Percentiles rank a stretch among this genome's conserved stretches.
Evolutionary conservation across 2,888 invertebrate genomes (phyloP).

Genomic region (Harpalus rubripes): DNA sequence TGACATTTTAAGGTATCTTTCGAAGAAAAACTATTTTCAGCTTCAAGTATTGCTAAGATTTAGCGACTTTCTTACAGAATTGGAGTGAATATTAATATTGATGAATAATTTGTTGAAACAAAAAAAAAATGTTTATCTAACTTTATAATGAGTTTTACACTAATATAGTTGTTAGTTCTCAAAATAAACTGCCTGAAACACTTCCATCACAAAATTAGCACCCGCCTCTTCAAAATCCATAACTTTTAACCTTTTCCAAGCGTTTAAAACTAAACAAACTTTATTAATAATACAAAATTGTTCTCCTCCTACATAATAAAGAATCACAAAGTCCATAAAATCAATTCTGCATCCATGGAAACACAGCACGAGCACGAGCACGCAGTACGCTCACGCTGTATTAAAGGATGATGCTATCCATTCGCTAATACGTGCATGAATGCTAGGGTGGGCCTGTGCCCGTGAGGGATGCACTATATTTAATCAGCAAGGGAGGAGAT

Average conservation of each 20-base stretch:
- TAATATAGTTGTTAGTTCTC: too few species aligned
- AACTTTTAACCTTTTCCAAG: conserved; percentile 1
- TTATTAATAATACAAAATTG: conserved; percentile 31
- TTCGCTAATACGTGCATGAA: conserved; percentile 65
- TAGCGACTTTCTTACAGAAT: too few species aligned
- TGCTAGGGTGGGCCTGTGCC: neutral
- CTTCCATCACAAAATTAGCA: too few species aligned
- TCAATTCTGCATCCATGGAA: conserved; percentile 61
- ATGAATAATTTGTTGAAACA: too few species aligned
- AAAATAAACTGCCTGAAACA: too few species aligned
- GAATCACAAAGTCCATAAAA: conserved; percentile 42
- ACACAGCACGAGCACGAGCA: conserved; percentile 24
- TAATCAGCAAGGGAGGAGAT: conserved; percentile 72
- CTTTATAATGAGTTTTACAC: too few species aligned
- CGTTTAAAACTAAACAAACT: conserved; percentile 15
- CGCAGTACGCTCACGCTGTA: conserved; percentile 4
- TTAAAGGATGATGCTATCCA: conserved; percentile 65
- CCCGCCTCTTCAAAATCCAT: neutral
- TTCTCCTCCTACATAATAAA: neutral
- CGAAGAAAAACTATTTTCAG: too few species aligned
- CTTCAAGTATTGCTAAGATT: too few species aligned
- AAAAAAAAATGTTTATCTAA: too few species aligned
- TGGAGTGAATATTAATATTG: too few species aligned
- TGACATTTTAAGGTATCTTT: too few species aligned
- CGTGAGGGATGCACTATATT: conserved; percentile 63